Evolutionary conservation across 2,888 invertebrate genomes (phyloP), one percentile per base, ranked within the genome.

Genomic region (Eristalis tenax): DNA sequence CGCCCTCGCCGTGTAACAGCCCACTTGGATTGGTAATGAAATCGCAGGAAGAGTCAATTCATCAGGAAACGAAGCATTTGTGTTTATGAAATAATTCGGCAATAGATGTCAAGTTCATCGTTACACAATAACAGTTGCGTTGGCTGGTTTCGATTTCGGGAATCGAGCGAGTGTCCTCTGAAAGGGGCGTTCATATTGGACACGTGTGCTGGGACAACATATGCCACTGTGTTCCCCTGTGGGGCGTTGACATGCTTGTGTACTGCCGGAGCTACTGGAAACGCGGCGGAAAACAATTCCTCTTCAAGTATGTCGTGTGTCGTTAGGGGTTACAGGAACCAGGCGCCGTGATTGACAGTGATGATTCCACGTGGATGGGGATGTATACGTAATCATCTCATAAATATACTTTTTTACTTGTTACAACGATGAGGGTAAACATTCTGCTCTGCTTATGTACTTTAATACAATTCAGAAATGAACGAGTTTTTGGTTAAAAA

Each of bases 91-190:
- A 71, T 50, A 80, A 61, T 71, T 76, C 32, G 26, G 63, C 71
- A 79, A 84, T 80, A 84, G 76, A 84, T 80, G 84, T 84, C 84
- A 84, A 84, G 84, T 84, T 84, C 84, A 80, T 76, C 63, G 80
- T 80, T 76, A 76, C 68, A 63, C 40, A 80, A 84, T 76, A 71
- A 73, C 68, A 71, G 71, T 76, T 80, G 43, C 28, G 65, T 75
- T 43, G 69, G 79, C 43, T 43, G 28, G 22, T 57, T 23, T n/a
- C 26, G n/a, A 2, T 26, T 23, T 59, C 3, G 11, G 23, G 59
- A 13, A 18, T 59, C 15, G 26, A 8, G 22, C 11, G 57, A 6
- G 13, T 26, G 18, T 50, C 50, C 18, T 18, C 8, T 18, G 50
- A 50, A n/a, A 10, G 8, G 18, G 18, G 50, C 50, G 18, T 1